A percentile compares a stretch with the other conserved stretches of the same genome.
These are phyloP conservation scores for Sesamia nonagrioides DNA, from an alignment of 1,140 invertebrate species.

Conservation along the genomic window DNA sequence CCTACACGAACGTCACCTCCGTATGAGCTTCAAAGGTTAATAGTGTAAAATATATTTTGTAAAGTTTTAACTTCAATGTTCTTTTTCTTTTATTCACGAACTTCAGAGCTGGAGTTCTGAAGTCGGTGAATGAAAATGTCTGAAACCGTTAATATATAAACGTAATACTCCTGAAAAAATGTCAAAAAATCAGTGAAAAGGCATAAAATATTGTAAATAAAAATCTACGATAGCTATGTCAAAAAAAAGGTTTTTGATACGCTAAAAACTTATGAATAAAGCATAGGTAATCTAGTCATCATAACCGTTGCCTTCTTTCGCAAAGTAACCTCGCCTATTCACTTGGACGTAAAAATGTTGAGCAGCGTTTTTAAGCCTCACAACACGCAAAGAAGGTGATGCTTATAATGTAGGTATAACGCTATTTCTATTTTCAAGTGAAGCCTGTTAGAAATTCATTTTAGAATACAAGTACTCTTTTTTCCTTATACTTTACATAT, in stretches of 20 bases:
- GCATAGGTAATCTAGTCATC: slow-evolving; percentile 41
- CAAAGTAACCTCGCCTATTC: slow-evolving; percentile 47
- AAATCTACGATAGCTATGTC: slow-evolving; percentile 26
- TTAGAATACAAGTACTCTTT: slow-evolving; percentile 30
- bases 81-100: too few relatives aligned
- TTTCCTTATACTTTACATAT: slow-evolving; percentile 27
- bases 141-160: not conserved
- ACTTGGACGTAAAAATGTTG: slow-evolving; percentile 48
- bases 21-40: not conserved
- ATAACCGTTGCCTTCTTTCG: slow-evolving; percentile 43
- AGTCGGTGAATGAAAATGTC: too few relatives aligned
- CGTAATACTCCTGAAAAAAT: too few relatives aligned
- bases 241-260: slow-evolving; percentile 47
- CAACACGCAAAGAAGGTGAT: slow-evolving; percentile 48
- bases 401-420: slow-evolving; percentile 43
- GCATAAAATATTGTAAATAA: slow-evolving; percentile 26
- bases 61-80: too few relatives aligned
- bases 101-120: too few relatives aligned
- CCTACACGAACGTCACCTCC: not conserved
- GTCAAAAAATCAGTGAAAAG: not conserved
- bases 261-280: slow-evolving; percentile 46
- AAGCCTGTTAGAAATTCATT: slow-evolving; percentile 45
- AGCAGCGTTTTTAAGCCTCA: slow-evolving; percentile 44
- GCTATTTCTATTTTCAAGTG: slow-evolving; percentile 38
- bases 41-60: not conserved